Percentiles rank a stretch among this genome's conserved stretches.
Evolutionary conservation across 2,888 invertebrate species (phyloP).

Genomic region (Meghimatium bilineatum): DNA sequence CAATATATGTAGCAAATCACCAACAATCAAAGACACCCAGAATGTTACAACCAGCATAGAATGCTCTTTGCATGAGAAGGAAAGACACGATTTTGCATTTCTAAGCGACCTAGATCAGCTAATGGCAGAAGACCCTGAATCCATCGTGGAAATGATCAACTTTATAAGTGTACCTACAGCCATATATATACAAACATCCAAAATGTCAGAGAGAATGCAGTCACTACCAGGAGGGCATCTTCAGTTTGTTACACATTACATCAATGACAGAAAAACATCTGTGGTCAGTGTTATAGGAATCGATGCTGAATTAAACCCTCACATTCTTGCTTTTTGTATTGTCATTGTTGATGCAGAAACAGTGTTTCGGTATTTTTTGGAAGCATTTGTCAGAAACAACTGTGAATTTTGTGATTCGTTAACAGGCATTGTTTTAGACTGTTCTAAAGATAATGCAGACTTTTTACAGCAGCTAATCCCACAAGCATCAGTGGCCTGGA

Average conservation of each 20-base stretch:
- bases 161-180: conserved; percentile 39
- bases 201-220: conserved; percentile 40
- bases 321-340: conserved; percentile 36
- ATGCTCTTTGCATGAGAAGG: not conserved
- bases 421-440: conserved; percentile 39
- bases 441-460: conserved; percentile 33
- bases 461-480: conserved; percentile 42
- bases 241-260: conserved; percentile 34
- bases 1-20: not conserved
- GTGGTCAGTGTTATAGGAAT: conserved; percentile 38
- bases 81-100: conserved; percentile 31
- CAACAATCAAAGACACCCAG: conserved; percentile 23
- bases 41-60: conserved; percentile 22
- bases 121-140: conserved; percentile 41
- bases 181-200: conserved; percentile 41
- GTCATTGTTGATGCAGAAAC: conserved; percentile 1
- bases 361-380: conserved; percentile 28
- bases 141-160: conserved; percentile 40
- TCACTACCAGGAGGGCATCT: not conserved
- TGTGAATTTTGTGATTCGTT: conserved; percentile 39
- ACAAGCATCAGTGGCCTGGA: conserved; percentile 35
- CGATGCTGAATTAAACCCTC: conserved; percentile 17
- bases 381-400: conserved; percentile 45
- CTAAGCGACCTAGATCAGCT: conserved; percentile 35
- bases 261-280: conserved; percentile 26